Evolutionary conservation across 2,797 vertebrate genomes (phyloP), one percentile per base, ranked within the genome.

Genomic region (Sebastes matsubarae): DNA sequence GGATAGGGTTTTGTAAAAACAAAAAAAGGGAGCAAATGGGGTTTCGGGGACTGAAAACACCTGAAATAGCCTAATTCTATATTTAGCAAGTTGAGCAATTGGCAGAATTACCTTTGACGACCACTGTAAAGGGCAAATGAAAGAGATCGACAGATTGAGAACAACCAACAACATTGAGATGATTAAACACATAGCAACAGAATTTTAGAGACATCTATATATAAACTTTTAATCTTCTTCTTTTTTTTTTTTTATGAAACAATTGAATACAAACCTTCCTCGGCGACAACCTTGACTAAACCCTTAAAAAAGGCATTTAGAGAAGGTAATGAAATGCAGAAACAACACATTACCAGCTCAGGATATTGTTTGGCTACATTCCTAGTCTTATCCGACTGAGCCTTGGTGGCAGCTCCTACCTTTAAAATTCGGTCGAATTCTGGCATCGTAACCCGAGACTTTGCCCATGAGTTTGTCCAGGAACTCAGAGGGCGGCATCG

Each of bases 351-450:
- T 78, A 78, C 58, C 75, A 32, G 5, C 2, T 86, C 64, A 38
- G 81, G 76, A 50, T 27, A 75, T 71, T 7, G 46, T 89, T 90
- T 93, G 94, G 94, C 93, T 93, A 95, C 95, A 95, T 95, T 96
- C 92, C 94, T 7, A 42, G 86, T 87, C 70, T 92, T 89, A 92
- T 94, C 93, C 91, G 55, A 85, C 87, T 87, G 88, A 90, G 91
- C 90, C 91, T 90, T 80, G 90, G 87, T 89, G 93, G 88, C 83
- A 75, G 29, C 67, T 82, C 95, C 92, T 97, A 99, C 99, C 98
- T 99, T 99, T 99, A 84, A 99, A 99, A 92, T 99, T 99, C 50
- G 99, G 99, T 88, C 99, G 96, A 94, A 99, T 99, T 94, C 99
- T 97, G 93, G 99, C 99, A 66, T 99, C 99, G 0, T 99, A 99